Conservation (phyloP, 35 echinoderm and acorn worm genomes). For the Ophioderma brevispina region DNA sequence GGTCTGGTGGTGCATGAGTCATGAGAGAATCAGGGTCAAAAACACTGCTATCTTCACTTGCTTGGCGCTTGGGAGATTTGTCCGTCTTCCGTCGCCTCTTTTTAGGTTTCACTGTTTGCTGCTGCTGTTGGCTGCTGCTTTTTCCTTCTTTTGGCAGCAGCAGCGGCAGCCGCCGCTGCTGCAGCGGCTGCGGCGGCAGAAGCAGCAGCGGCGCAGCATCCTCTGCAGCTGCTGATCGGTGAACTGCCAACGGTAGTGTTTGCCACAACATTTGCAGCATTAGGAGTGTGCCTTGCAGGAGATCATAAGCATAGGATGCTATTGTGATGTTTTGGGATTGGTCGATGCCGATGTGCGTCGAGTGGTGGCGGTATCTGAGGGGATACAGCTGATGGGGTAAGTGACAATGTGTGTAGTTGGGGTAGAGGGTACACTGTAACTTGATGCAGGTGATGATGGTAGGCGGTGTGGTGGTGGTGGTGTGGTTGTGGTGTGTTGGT, state of each 20-base stretch:
- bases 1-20: background rate
- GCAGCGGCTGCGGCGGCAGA: background rate
- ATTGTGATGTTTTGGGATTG: conserved; percentile 38
- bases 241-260: conserved; percentile 11
- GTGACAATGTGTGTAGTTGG: background rate
- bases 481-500: conserved; percentile 8
- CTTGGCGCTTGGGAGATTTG: conserved; percentile 63
- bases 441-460: conserved; percentile 1
- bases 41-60: conserved; percentile 53
- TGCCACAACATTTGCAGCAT: conserved; percentile 29
- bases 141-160: background rate
- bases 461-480: background rate
- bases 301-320: conserved; percentile 90
- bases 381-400: conserved; percentile 13
- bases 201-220: background rate
- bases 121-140: background rate
- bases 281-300: conserved; percentile 76
- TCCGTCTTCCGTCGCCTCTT: conserved; percentile 31
- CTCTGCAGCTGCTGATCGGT: too few species aligned
- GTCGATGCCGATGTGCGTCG: conserved; percentile 13
- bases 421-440: background rate
- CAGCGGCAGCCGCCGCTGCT: background rate
- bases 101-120: background rate
- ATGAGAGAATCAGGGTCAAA: conserved; percentile 29
- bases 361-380: conserved; percentile 19